These are phyloP conservation scores for Podarcis siculus DNA, from an alignment of 2,797 vertebrate species.

Conservation along the genomic window DNA sequence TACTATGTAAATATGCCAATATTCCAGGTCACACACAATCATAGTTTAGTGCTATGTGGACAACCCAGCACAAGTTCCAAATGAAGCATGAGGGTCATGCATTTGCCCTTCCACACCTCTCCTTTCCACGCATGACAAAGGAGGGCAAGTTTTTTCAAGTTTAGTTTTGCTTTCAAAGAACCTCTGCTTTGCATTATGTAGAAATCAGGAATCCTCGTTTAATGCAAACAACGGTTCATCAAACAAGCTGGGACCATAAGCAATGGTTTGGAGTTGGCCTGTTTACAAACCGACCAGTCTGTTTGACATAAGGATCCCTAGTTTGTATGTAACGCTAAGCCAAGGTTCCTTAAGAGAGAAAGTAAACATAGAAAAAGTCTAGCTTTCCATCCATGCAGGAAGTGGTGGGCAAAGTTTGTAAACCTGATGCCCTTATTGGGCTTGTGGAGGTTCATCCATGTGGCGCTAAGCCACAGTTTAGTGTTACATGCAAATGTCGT, in stretches of 20 bases:
- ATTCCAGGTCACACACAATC: not conserved
- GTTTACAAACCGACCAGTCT: not conserved
- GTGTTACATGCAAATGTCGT: not conserved
- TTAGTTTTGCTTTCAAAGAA: not conserved
- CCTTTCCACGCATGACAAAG: no score
- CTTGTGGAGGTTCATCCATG: not conserved
- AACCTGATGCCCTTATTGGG: not conserved
- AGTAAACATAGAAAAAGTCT: not conserved
- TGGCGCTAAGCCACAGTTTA: not conserved
- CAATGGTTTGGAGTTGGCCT: not conserved
- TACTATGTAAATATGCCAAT: constrained; percentile 49
- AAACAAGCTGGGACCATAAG: not conserved
- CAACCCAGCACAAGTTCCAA: not conserved
- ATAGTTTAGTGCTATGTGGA: not conserved
- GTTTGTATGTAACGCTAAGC: not conserved
- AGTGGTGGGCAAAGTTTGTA: not conserved
- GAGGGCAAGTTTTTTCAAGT: not conserved
- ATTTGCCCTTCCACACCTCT: no score
- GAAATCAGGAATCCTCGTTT: not conserved
- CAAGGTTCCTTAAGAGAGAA: not conserved
- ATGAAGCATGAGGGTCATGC: not conserved
- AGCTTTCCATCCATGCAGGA: not conserved
- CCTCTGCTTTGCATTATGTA: not conserved
- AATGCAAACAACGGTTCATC: not conserved
- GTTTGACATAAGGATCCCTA: not conserved